phyloP scores from a whole-genome alignment of 92 coral and sea anemone genomes.

The Micromussa lordhowensis region DNA sequence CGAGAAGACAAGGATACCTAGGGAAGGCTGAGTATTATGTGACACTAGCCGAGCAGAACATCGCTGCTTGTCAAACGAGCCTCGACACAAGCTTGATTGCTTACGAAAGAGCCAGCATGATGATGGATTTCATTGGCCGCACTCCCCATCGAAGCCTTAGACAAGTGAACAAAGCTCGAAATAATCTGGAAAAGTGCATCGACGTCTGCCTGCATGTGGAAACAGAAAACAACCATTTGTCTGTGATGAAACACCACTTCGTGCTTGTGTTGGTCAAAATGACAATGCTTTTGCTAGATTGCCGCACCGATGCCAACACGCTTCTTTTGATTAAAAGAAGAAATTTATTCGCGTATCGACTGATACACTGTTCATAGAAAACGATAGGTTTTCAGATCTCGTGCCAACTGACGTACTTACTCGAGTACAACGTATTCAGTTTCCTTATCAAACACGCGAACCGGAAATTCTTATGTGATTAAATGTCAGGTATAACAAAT shows the following conservation, averaged over 20 bases:
- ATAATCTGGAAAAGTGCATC: constrained; percentile 57
- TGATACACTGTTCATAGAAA: too few relatives aligned
- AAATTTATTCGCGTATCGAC: too few relatives aligned
- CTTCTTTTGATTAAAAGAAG: too few relatives aligned
- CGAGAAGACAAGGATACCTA: constrained; percentile 43
- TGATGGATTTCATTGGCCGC: constrained; percentile 51
- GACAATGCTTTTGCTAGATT: constrained; percentile 70
- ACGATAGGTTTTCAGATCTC: too few relatives aligned
- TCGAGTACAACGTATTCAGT: too few relatives aligned
- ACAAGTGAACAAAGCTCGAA: constrained; percentile 16
- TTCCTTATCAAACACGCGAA: too few relatives aligned
- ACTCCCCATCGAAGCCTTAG: constrained; percentile 15
- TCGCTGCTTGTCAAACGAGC: constrained; percentile 12
- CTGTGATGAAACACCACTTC: constrained; percentile 69
- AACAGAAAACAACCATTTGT: constrained; percentile 22
- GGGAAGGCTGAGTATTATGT: constrained; percentile 59
- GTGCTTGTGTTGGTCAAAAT: constrained; percentile 56
- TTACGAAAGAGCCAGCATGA: constrained; percentile 75
- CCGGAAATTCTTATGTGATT: too few relatives aligned
- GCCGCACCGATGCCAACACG: constrained; percentile 63
- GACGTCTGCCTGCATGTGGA: constrained; percentile 58
- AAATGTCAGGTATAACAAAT: too few relatives aligned
- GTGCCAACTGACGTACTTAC: too few relatives aligned
- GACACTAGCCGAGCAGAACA: constrained; percentile 54
- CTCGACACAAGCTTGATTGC: constrained; percentile 62